Base-by-base conservation (phyloP, 2,888 invertebrate genomes). In the Lasioglossum zephyrum region DNA sequence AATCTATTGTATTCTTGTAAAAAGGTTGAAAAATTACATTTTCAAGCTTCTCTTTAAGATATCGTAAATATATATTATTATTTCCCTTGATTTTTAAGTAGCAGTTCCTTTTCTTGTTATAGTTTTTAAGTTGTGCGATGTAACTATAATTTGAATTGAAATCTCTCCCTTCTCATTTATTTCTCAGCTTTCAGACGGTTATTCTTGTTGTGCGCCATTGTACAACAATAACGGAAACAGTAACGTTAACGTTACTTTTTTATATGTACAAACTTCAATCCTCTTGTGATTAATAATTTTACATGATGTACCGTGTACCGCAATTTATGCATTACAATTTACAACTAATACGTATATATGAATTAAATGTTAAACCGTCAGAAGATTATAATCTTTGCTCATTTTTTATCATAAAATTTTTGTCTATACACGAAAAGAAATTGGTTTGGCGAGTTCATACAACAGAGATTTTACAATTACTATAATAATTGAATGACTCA, bases 21-120 rank as follows among this genome's bases (percentile, higher is more conserved):
- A 44, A 22, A 77, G 31, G 11, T 69, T 31, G 69, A 49, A 44
- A 70, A 44, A 57, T 81, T 41, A 70, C 70, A 70, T 26, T 70
- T 69, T 53, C 39, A 39, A 57, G 36, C 73, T 74, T 36, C 13
- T 39, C 36, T 36, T 74, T n/a, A 57, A 26, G 4, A 44, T 60
- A 44, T 60, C 57, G 13, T 57, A 60, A 60, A 44, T 75, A 44
- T 75, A 60, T 4, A 75, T 75, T 36, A 73, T 53, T 31, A 26
- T 75, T 60, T 75, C 39, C 57, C 16, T 36, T 22, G n/a, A 57
- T 57, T 66, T 82, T 78, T 78, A 82, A 78, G 66, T 78, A 78
- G 41, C 63, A 41, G 18, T 36, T 18, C 44, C 39, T 39, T 39
- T 36, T 72, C 11, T 36, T 70, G 26, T 39, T 49, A 11, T 47